phyloP scores from a whole-genome alignment of 1,140 invertebrate genomes.

The Mylabris phalerata region DNA sequence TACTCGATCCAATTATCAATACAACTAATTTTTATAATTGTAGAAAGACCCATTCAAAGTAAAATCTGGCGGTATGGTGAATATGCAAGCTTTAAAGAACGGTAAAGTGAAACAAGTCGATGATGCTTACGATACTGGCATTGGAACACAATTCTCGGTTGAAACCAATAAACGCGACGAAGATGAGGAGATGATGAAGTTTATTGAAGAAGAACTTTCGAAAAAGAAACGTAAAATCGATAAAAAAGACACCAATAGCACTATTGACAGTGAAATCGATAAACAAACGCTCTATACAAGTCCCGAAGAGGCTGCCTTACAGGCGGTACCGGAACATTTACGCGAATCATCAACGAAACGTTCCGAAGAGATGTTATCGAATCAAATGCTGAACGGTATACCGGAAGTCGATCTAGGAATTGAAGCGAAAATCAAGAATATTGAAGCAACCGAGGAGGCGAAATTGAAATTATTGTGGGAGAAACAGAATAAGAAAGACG shows the following conservation, averaged over 20 bases:
- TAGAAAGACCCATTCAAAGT: conserved; percentile 71
- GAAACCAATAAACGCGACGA: conserved; percentile 97
- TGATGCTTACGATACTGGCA: conserved; percentile 82
- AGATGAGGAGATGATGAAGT: conserved; percentile 99
- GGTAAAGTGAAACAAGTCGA: conserved; percentile 67
- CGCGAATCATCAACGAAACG: conserved; percentile 69
- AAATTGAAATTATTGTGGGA: conserved; percentile 88
- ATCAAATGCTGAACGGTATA: conserved; percentile 99
- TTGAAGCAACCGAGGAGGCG: conserved; percentile 96
- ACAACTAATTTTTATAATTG: conserved; percentile 22
- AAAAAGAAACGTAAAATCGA: conserved; percentile 71
- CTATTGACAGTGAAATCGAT: conserved; percentile 34
- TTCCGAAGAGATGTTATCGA: conserved; percentile 98
- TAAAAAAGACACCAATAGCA: conserved; percentile 36
- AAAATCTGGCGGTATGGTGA: conserved; percentile 83
- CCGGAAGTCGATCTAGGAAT: conserved; percentile 99
- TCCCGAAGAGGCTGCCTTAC: conserved; percentile 79
- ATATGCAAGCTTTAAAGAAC: conserved; percentile 80
- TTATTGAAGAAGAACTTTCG: conserved; percentile 87
- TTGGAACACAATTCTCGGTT: conserved; percentile 95
- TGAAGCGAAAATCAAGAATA: conserved; percentile 95
- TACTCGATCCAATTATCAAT: background rate
- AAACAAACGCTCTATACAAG: conserved; percentile 56
- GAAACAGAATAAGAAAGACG: conserved; percentile 83
- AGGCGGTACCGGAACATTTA: conserved; percentile 81